Evolutionary conservation across 2,113 vertebrate genomes (phyloP), one percentile per base, ranked within the genome.

Genomic region (Ammodytes marinus): DNA sequence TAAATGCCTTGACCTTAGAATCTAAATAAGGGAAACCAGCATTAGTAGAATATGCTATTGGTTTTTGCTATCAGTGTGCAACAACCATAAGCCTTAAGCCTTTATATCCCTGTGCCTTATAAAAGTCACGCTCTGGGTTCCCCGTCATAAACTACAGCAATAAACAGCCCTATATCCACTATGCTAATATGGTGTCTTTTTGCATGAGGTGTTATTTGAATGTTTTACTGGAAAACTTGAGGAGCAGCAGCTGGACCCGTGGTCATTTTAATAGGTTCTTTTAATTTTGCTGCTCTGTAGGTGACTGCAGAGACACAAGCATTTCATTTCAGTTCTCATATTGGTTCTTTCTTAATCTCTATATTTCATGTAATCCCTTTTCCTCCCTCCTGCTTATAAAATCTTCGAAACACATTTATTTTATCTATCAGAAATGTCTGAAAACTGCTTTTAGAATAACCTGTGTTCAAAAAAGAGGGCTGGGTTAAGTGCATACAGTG

Each of bases 61-160:
- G 69, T 85, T 92, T 90, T 82, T 75, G 59, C 68, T 59, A 66
- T 86, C 67, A 60, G 69, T 17, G 69, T 74, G 80, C 58, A 85
- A 68, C 67, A 69, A 61, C 80, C 77, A 64, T 90, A 79, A 80
- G 59, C 57, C 79, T 55, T 42, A 75, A 71, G 67, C 63, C 54
- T 83, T 74, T 68, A 79, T 66, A 72, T 67, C 49, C 37, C 37
- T 8, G 17, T 69, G 66, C 66, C 68, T 85, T 82, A 55, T 87
- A 79, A 89, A 89, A 88, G 72, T 54, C 61, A 58, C 53, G 68
- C 43, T 67, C 45, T 8, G 49, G 67, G 54, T 83, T 74, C 65
- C 39, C 50, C 2, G 0, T 77, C 64, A 77, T 80, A 89, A 89
- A 90, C 57, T 27, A 50, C 77, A 76, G 81, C 46, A 60, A 59